These are phyloP conservation scores for Tetragonula carbonaria DNA, from an alignment of 2,888 invertebrate species.

Conservation along the genomic window DNA sequence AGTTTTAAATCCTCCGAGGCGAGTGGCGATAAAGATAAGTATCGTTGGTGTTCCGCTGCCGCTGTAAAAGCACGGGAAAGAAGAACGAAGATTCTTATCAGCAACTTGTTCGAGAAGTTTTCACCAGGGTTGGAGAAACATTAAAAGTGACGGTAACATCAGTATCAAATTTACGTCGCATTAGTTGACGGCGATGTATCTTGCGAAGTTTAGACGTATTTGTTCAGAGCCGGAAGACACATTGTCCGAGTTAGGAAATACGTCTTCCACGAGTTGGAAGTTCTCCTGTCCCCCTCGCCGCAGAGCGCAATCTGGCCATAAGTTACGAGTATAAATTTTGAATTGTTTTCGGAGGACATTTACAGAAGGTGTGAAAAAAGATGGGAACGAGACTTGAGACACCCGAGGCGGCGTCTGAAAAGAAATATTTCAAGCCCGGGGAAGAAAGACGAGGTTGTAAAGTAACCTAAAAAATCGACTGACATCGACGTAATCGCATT, in stretches of 20 bases:
- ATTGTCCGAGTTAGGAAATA: slow-evolving; percentile 53
- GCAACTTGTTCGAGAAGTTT: slow-evolving; percentile 17
- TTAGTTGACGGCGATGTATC: slow-evolving; percentile 50
- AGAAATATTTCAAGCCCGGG: background rate
- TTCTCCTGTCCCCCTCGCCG: slow-evolving; percentile 15
- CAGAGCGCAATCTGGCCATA: slow-evolving; percentile 28
- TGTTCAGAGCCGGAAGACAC: slow-evolving; percentile 49
- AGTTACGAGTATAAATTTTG: slow-evolving; percentile 49
- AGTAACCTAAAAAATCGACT: background rate
- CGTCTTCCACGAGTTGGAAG: slow-evolving; percentile 34
- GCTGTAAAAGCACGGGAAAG: background rate
- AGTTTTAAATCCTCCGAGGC: too few species aligned
- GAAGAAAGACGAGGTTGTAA: background rate
- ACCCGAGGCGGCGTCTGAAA: background rate
- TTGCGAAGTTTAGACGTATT: slow-evolving; percentile 48
- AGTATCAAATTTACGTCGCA: slow-evolving; percentile 55
- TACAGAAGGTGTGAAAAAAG: background rate
- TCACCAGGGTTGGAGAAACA: background rate
- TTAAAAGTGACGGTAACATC: slow-evolving; percentile 47
- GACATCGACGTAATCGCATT: background rate
- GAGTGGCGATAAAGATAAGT: too few species aligned
- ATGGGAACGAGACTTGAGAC: background rate
- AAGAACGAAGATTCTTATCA: slow-evolving; percentile 11
- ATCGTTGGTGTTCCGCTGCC: background rate
- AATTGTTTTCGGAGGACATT: slow-evolving; percentile 29